Evolutionary conservation across 2,113 vertebrate species (phyloP).

Genomic region (Sakesphorus luctuosus): DNA sequence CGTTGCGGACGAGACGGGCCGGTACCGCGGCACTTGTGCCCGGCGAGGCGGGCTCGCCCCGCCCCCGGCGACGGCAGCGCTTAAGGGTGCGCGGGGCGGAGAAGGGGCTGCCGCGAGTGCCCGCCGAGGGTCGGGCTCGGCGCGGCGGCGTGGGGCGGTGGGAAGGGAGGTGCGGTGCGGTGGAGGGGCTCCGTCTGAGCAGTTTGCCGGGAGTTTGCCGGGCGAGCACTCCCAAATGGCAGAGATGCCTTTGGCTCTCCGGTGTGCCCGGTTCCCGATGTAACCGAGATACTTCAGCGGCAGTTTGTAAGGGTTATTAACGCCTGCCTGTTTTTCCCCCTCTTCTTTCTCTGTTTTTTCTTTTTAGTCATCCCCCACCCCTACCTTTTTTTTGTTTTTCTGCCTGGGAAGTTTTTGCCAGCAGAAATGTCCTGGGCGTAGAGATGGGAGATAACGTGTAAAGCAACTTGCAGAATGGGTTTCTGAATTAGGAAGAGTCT

Average conservation of each 20-base stretch:
- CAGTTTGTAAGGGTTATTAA: not conserved
- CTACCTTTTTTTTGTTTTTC: no score
- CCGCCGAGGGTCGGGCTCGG: not conserved
- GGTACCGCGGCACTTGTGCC: not conserved
- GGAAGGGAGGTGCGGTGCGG: no score
- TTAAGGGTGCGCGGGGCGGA: not conserved
- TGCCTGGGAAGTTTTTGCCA: not conserved
- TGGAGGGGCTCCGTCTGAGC: not conserved
- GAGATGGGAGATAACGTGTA: not conserved
- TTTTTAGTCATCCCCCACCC: no score
- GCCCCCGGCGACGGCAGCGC: not conserved
- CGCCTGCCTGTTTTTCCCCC: no score
- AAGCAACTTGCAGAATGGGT: not conserved
- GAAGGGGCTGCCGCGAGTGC: no score
- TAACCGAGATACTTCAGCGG: rapidly evolving
- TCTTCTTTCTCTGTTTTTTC: no score
- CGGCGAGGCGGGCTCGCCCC: not conserved
- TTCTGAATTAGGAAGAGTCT: not conserved
- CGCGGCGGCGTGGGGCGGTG: not conserved
- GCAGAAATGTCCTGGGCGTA: not conserved
- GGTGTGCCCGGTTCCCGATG: not conserved
- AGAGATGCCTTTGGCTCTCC: not conserved
- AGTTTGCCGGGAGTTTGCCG: not conserved
- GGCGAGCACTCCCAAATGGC: rapidly evolving
- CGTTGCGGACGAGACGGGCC: not conserved